Evolutionary conservation across 2,797 vertebrate genomes (phyloP).

Genomic region (Sebastes steindachneri): DNA sequence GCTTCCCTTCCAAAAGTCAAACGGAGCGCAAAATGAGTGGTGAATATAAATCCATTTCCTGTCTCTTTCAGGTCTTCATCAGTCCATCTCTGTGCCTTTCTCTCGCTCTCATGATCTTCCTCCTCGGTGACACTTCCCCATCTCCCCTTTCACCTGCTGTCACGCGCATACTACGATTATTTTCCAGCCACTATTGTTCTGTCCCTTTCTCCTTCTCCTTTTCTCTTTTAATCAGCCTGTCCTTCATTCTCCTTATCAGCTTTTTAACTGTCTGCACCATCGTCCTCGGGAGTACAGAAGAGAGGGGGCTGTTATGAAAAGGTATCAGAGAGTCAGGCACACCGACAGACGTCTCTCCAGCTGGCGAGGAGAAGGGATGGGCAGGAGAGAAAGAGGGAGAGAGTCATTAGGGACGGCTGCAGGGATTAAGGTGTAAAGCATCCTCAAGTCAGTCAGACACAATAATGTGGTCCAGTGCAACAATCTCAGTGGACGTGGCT

Average conservation of each 20-base stretch:
- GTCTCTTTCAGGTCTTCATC: constrained; percentile 72
- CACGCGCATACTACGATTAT: constrained; percentile 29
- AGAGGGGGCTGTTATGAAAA: constrained; percentile 49
- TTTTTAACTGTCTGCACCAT: constrained; percentile 29
- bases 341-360: constrained; percentile 36
- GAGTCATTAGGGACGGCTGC: constrained; percentile 41
- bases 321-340: constrained; percentile 41
- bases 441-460: constrained; percentile 59
- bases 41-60: constrained; percentile 71
- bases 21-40: constrained; percentile 63
- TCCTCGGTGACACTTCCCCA: constrained; percentile 44
- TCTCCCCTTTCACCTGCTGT: constrained; percentile 56
- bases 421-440: constrained; percentile 66
- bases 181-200: constrained; percentile 50
- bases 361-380: constrained; percentile 21
- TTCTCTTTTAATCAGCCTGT: constrained; percentile 60
- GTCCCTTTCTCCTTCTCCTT: constrained; percentile 18
- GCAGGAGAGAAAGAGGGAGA: constrained; percentile 8
- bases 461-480: constrained; percentile 23
- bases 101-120: constrained; percentile 28
- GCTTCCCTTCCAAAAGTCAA: constrained; percentile 66
- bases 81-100: constrained; percentile 50
- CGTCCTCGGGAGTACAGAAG: constrained; percentile 8
- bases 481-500: constrained; percentile 33
- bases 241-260: constrained; percentile 45